These are phyloP conservation scores for Paracanthobrama guichenoti DNA, from an alignment of 2,113 vertebrate genomes.

Conservation along the genomic window DNA sequence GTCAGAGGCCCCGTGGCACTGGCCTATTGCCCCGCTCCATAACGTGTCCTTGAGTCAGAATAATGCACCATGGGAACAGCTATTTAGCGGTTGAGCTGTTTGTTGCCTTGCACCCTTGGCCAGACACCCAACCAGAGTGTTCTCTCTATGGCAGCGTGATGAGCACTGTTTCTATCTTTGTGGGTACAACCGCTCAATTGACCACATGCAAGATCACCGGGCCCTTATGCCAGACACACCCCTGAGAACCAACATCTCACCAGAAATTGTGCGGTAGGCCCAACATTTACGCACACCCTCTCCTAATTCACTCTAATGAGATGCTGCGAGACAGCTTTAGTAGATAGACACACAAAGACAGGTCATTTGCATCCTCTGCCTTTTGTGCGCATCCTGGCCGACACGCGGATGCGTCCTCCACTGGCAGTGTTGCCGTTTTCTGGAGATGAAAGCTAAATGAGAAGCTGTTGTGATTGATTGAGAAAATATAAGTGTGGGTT, in stretches of 20 bases:
- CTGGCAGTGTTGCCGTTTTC: slow-evolving; percentile 59
- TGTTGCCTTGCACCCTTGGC: slow-evolving; percentile 17
- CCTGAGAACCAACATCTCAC: slow-evolving; percentile 62
- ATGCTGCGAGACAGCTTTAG: slow-evolving; percentile 72
- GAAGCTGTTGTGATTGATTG: slow-evolving; percentile 57
- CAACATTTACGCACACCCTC: slow-evolving; percentile 69
- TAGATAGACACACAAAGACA: slow-evolving; percentile 66
- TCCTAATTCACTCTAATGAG: slow-evolving; percentile 76
- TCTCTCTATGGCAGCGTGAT: slow-evolving; percentile 50
- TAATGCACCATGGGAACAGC: slow-evolving; percentile 51
- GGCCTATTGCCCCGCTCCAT: not conserved
- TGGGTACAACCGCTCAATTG: slow-evolving; percentile 65
- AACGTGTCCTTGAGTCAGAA: not conserved
- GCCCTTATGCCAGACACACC: slow-evolving; percentile 64
- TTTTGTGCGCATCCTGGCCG: slow-evolving; percentile 62
- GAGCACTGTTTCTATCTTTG: slow-evolving; percentile 48
- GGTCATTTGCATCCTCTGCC: slow-evolving; percentile 68
- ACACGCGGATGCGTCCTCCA: slow-evolving; percentile 62
- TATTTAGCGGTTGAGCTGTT: slow-evolving; percentile 35
- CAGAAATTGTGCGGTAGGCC: slow-evolving; percentile 71
- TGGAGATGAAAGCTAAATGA: slow-evolving; percentile 64
- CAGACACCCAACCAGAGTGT: slow-evolving; percentile 35
- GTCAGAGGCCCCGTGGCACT: not conserved
- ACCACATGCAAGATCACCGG: slow-evolving; percentile 66
- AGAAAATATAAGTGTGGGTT: slow-evolving; percentile 37